phyloP scores from a whole-genome alignment of 2,888 invertebrate species.

The Pandemis cinnamomeana region DNA sequence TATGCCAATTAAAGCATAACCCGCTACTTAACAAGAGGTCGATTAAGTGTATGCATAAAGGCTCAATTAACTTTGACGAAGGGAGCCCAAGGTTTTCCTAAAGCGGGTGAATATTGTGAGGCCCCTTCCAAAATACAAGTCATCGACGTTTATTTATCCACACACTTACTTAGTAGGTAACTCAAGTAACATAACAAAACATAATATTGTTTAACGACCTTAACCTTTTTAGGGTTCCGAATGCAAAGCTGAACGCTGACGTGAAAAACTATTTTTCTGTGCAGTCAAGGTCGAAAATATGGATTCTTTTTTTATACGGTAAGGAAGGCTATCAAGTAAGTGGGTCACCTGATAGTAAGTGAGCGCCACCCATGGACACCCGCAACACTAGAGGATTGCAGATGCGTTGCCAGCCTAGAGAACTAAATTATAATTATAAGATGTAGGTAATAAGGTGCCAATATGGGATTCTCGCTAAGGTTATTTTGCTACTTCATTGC shows the following conservation, averaged over 20 bases:
- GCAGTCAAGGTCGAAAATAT: too few species aligned
- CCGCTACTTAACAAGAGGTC: conserved; percentile 23
- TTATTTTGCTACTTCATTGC: too few species aligned
- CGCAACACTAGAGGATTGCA: too few species aligned
- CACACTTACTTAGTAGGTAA: background rate
- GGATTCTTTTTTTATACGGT: too few species aligned
- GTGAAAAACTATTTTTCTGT: background rate
- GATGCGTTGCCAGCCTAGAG: too few species aligned
- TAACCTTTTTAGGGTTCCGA: conserved; percentile 1
- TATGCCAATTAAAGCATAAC: conserved; percentile 27
- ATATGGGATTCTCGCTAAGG: too few species aligned
- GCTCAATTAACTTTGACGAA: conserved; percentile 22
- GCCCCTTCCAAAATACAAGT: conserved; percentile 15
- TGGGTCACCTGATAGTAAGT: too few species aligned
- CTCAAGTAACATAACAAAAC: background rate
- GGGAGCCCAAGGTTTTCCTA: conserved; percentile 14
- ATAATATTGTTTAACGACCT: background rate
- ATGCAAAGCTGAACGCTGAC: background rate
- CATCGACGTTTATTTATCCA: conserved; percentile 11
- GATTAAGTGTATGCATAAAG: conserved; percentile 25
- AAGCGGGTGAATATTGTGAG: conserved; percentile 9
- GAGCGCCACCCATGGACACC: too few species aligned
- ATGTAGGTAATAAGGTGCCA: too few species aligned
- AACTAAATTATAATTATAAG: too few species aligned
- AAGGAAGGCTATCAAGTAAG: too few species aligned